Percentiles rank a stretch among this genome's conserved stretches.
Evolutionary conservation across 2,113 vertebrate species (phyloP).

Genomic region (Elephas maximus): DNA sequence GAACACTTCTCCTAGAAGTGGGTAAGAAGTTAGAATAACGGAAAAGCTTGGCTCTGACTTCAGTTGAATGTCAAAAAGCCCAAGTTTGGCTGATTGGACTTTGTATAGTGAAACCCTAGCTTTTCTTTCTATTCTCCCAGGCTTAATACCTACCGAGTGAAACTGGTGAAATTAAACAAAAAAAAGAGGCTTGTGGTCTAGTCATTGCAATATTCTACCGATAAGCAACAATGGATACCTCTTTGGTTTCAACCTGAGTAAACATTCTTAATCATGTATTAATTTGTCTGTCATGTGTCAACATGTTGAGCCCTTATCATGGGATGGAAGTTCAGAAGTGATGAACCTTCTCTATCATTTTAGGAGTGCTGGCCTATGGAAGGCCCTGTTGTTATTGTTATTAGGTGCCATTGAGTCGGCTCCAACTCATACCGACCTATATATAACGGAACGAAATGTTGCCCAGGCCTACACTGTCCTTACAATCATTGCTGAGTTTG

Average conservation of each 20-base stretch:
- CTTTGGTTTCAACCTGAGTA: background rate
- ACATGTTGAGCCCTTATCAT: background rate
- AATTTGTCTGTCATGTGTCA: background rate
- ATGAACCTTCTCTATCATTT: background rate
- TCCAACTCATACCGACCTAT: background rate
- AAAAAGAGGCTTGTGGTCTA: background rate
- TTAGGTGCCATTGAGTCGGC: background rate
- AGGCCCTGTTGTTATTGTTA: background rate
- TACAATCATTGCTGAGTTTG: background rate
- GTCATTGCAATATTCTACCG: background rate
- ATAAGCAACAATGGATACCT: background rate
- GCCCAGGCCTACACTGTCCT: background rate
- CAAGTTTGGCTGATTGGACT: slow-evolving; percentile 56
- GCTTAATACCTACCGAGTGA: background rate
- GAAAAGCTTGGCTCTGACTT: slow-evolving; percentile 59
- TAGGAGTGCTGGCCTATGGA: background rate
- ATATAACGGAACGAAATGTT: background rate
- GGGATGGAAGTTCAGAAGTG: background rate
- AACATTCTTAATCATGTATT: background rate
- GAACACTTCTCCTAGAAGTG: slow-evolving; percentile 71
- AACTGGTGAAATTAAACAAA: slow-evolving; percentile 39
- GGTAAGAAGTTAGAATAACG: slow-evolving; percentile 75
- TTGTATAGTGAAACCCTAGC: slow-evolving; percentile 59
- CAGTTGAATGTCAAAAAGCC: slow-evolving; percentile 66
- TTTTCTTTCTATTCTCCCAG: slow-evolving; percentile 25